Percentiles rank a stretch among this genome's conserved stretches.
Evolutionary conservation across 1,140 invertebrate genomes (phyloP).

Genomic region (Cardiocondyla obscurior): DNA sequence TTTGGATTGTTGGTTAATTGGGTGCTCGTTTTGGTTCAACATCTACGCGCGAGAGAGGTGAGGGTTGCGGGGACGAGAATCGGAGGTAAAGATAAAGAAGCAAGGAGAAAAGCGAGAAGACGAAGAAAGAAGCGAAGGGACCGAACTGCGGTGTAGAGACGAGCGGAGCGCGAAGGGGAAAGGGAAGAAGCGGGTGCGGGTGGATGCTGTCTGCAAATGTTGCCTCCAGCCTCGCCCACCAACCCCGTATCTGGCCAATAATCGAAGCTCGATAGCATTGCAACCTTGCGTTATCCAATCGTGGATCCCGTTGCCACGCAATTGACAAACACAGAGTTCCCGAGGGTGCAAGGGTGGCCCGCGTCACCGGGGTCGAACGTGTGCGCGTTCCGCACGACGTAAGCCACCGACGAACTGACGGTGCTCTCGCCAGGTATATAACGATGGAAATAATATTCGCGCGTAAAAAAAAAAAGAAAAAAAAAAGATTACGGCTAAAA

Average conservation of each 20-base stretch:
- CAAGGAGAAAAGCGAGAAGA: not conserved
- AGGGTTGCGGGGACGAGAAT: not conserved
- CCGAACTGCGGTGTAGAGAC: not conserved
- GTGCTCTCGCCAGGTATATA: not conserved
- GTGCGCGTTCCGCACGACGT: not conserved
- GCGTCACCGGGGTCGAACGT: slow-evolving; percentile 24
- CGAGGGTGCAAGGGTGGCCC: not conserved
- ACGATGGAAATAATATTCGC: slow-evolving; percentile 18
- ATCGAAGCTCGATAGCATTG: slow-evolving; percentile 67
- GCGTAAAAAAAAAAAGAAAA: no score
- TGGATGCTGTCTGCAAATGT: slow-evolving; percentile 58
- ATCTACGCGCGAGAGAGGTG: not conserved
- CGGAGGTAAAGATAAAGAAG: not conserved
- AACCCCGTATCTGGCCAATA: slow-evolving; percentile 71
- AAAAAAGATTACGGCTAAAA: slow-evolving; percentile 56
- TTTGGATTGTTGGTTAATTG: slow-evolving; percentile 83
- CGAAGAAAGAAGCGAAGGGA: not conserved
- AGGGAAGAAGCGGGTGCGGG: not conserved
- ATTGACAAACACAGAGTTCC: slow-evolving; percentile 61
- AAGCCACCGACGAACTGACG: not conserved
- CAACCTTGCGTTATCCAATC: slow-evolving; percentile 65
- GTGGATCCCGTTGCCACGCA: slow-evolving; percentile 52
- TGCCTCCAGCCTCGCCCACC: slow-evolving; percentile 69
- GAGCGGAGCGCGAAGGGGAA: not conserved
- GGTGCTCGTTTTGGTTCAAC: slow-evolving; percentile 77